These are phyloP conservation scores for Dryoscopus gambensis DNA, from an alignment of 2,113 vertebrate genomes.

Conservation along the genomic window DNA sequence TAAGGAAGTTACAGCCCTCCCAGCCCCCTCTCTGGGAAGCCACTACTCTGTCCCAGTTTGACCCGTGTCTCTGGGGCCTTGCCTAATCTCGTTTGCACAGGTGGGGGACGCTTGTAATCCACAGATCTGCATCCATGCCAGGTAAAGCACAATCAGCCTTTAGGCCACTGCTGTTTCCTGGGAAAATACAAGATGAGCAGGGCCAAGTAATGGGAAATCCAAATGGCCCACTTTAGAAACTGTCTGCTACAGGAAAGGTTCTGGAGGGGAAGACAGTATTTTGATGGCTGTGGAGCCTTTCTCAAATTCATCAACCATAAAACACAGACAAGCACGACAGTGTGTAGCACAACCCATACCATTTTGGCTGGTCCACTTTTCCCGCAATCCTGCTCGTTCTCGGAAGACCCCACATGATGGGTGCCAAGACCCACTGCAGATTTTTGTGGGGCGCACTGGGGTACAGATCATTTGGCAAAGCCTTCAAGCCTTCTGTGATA, in stretches of 20 bases:
- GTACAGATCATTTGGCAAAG: background rate
- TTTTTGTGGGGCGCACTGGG: background rate
- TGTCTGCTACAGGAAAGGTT: background rate
- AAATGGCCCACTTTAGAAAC: background rate
- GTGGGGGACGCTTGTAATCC: background rate
- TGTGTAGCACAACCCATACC: background rate
- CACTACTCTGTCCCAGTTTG: constrained; percentile 10
- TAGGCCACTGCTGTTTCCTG: background rate
- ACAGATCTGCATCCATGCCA: background rate
- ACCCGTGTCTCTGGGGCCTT: background rate
- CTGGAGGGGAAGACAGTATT: background rate
- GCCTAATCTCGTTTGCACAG: background rate
- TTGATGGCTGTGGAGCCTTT: background rate
- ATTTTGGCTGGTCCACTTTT: background rate
- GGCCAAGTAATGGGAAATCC: background rate
- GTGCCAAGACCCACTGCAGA: background rate
- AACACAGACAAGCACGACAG: background rate
- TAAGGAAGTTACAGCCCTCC: background rate
- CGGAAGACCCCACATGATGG: background rate
- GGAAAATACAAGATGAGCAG: background rate
- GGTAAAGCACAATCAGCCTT: background rate
- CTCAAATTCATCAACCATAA: background rate
- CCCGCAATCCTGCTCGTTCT: background rate
- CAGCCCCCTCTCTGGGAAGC: background rate
- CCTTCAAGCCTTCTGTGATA: background rate